Evolutionary conservation across 92 coral and sea anemone species (phyloP).

Genomic region (Metridium senile): DNA sequence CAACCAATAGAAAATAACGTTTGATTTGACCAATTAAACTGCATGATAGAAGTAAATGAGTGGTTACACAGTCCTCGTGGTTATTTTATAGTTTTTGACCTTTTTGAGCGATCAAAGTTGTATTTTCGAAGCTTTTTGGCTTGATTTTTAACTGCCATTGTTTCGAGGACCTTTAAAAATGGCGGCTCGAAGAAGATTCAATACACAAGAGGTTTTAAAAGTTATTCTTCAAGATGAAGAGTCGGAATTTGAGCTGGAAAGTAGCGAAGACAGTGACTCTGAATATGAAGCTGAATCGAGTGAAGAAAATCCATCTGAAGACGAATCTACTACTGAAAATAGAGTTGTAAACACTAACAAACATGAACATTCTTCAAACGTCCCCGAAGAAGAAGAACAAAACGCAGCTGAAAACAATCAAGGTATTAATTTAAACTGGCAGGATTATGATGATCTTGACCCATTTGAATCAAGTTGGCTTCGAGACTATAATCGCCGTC

Average conservation of each 20-base stretch:
- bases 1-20: conserved; percentile 37
- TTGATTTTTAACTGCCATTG: conserved; percentile 9
- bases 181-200: conserved; percentile 35
- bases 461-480: conserved; percentile 18
- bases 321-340: conserved; percentile 7
- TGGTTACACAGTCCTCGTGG: conserved; percentile 2
- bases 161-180: conserved; percentile 47
- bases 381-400: conserved; percentile 11
- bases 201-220: conserved; percentile 30
- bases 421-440: not conserved
- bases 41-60: conserved; percentile 10
- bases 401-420: not conserved
- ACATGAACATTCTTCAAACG: conserved; percentile 1
- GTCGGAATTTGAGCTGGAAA: conserved; percentile 42
- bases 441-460: conserved; percentile 16
- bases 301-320: conserved; percentile 23
- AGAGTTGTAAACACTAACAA: not conserved
- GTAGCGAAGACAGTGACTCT: conserved; percentile 14
- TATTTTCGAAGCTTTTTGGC: conserved; percentile 5
- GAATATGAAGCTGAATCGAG: conserved; percentile 17
- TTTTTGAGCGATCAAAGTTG: not conserved
- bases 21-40: conserved; percentile 38
- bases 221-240: conserved; percentile 50
- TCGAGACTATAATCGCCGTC: not conserved
- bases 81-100: conserved; percentile 2